These are phyloP conservation scores for Drosophila lacicola DNA, from an alignment of 2,888 invertebrate species.

Conservation along the genomic window DNA sequence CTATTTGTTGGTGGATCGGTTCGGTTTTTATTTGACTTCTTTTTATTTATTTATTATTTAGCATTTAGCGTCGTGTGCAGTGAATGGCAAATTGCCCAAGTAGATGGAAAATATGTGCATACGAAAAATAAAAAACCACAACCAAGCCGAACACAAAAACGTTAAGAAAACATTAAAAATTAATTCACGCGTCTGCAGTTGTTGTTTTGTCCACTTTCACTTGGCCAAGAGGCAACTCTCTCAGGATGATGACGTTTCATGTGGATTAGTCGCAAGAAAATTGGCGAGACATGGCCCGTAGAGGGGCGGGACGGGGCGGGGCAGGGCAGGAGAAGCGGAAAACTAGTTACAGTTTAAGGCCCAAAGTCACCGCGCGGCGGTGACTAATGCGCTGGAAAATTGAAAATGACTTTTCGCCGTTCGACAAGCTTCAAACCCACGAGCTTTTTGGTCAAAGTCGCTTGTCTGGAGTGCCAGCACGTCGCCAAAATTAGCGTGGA, in stretches of 20 bases:
- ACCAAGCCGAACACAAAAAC: slow-evolving; percentile 12
- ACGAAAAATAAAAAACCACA: slow-evolving; percentile 26
- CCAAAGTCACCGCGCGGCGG: slow-evolving; percentile 35
- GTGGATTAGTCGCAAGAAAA: slow-evolving; percentile 47
- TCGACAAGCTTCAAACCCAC: slow-evolving; percentile 34
- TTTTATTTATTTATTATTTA: slow-evolving; percentile 2
- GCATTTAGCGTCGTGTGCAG: slow-evolving; percentile 62
- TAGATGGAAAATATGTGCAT: slow-evolving; percentile 57
- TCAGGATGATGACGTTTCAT: slow-evolving; percentile 65
- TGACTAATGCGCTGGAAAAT: slow-evolving; percentile 76
- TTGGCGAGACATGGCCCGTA: slow-evolving; percentile 33
- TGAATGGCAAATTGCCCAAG: slow-evolving; percentile 76
- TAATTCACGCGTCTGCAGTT: slow-evolving; percentile 73
- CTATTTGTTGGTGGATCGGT: slow-evolving; percentile 34
- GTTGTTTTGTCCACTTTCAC: slow-evolving; percentile 70
- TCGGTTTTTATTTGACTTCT: slow-evolving; percentile 18
- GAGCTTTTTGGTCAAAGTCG: slow-evolving; percentile 50
- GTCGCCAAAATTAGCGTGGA: slow-evolving; percentile 69
- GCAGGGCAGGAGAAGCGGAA: slow-evolving; percentile 19
- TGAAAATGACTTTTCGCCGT: slow-evolving; percentile 60
- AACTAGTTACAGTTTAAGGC: slow-evolving; percentile 75
- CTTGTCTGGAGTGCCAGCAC: slow-evolving; percentile 57
- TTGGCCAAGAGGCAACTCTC: slow-evolving; percentile 53
- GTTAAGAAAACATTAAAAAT: slow-evolving; percentile 58
- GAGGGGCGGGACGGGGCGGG: background rate